Conservation (phyloP, 2,797 vertebrate species). For the Antennarius maculatus region DNA sequence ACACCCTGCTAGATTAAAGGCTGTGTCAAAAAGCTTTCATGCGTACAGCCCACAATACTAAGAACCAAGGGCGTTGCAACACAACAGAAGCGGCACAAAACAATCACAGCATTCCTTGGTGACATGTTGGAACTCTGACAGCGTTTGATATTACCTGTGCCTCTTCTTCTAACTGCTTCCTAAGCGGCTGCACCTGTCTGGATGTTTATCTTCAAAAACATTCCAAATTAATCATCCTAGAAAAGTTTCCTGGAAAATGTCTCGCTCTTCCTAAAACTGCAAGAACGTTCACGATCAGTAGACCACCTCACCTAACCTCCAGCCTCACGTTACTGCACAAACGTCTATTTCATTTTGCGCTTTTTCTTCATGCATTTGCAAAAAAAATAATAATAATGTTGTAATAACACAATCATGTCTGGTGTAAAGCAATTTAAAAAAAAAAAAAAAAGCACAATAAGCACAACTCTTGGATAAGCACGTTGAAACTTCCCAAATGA, state of each 20-base stretch:
- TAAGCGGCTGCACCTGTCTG: background rate
- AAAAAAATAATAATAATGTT: too few species aligned
- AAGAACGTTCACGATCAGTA: background rate
- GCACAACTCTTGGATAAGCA: background rate
- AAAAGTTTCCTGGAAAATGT: background rate
- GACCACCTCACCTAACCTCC: background rate
- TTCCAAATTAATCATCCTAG: background rate
- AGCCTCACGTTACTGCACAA: background rate
- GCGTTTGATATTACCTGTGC: background rate
- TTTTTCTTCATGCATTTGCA: too few species aligned
- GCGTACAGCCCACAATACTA: background rate
- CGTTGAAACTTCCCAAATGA: background rate
- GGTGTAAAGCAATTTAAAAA: too few species aligned
- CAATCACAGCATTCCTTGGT: background rate
- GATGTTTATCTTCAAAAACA: background rate
- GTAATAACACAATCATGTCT: background rate
- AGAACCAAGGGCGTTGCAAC: background rate
- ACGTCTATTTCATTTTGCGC: background rate
- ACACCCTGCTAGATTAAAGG: background rate
- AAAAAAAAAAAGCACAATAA: background rate
- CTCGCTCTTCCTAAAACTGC: background rate
- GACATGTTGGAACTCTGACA: background rate
- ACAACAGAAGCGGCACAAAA: background rate
- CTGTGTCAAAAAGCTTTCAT: background rate
- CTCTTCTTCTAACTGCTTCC: background rate